Evolutionary conservation across 2,888 invertebrate species (phyloP), one percentile per base, ranked within the genome.

Genomic region (Nyleta sp.): DNA sequence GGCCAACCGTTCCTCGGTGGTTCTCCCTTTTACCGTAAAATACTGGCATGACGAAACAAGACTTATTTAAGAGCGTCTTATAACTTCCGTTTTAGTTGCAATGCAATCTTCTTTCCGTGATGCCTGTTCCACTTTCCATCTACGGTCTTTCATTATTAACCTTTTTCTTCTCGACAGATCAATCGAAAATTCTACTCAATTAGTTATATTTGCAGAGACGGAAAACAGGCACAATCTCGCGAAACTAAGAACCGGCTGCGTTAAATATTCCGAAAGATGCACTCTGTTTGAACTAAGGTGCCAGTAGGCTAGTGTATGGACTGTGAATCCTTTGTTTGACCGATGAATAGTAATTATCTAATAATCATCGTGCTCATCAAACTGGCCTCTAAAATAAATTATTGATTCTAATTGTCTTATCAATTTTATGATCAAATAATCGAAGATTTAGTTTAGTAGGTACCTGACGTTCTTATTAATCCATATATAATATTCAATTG

Each of bases 121-220:
- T 24, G 42, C 20, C 28, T 57, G 42, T 57, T 57, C 52, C 42
- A 28, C 42, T 57, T 48, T 46, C 46, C 33, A 24, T 48, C 24
- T 15, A 18, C 38, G 35, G 46, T 20, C 13, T 46, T 46, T 33
- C 60, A 40, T 52, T 52, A 65, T 65, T 65, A 65, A 52, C 28
- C 20, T 65, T 52, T 52, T 52, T 52, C 50, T 33, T 42, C 38
- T 52, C 24, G 20, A 28, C 28, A 50, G 40, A 52, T 52, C 52
- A 42, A 40, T 52, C 38, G 40, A 18, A 64, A 52, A 50, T 52
- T 64, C 64, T 31, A 52, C 42, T 52, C 64, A 64, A 64, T 64
- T 64, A 52, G 28, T 42, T 40, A 64, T 64, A 62, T 48, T 64
- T 17, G 13, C 22, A 31, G 44, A 62, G 35, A 44, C 24, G 28